Percentiles rank a stretch among this genome's conserved stretches.
Evolutionary conservation across 2,797 vertebrate genomes (phyloP).

Genomic region (Amblyopsis hoosieri): DNA sequence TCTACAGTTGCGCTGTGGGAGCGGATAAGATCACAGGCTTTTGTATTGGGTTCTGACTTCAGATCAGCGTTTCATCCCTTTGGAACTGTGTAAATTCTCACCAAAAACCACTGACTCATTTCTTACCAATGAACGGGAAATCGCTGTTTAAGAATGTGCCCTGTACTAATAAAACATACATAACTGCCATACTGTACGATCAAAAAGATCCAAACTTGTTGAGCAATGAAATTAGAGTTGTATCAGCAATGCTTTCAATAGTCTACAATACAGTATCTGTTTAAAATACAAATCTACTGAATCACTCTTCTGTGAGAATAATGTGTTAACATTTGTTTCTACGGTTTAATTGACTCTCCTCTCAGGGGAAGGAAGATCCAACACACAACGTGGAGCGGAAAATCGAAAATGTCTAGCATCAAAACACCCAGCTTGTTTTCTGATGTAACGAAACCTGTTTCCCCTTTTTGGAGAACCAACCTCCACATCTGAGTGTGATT

Average conservation of each 20-base stretch:
- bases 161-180: conserved; percentile 9
- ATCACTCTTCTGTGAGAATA: too few relatives aligned
- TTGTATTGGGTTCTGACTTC: conserved; percentile 33
- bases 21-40: conserved; percentile 12
- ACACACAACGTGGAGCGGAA: conserved; percentile 19
- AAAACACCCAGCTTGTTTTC: conserved; percentile 71
- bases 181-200: neutral
- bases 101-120: conserved; percentile 49
- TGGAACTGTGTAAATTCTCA: neutral
- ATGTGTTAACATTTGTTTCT: too few relatives aligned
- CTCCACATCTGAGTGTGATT: conserved; percentile 73
- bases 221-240: conserved; percentile 7
- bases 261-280: too few relatives aligned
- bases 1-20: neutral
- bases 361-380: conserved; percentile 43
- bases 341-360: conserved; percentile 26
- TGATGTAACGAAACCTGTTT: conserved; percentile 68
- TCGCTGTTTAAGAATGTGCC: conserved; percentile 29
- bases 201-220: conserved; percentile 13
- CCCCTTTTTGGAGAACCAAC: conserved; percentile 45
- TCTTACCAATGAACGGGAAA: conserved; percentile 17
- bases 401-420: conserved; percentile 43
- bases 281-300: too few relatives aligned
- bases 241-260: neutral
- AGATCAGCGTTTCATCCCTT: conserved; percentile 31